Evolutionary conservation across 2,797 vertebrate species (phyloP).

Genomic region (Melanogrammus aeglefinus): DNA sequence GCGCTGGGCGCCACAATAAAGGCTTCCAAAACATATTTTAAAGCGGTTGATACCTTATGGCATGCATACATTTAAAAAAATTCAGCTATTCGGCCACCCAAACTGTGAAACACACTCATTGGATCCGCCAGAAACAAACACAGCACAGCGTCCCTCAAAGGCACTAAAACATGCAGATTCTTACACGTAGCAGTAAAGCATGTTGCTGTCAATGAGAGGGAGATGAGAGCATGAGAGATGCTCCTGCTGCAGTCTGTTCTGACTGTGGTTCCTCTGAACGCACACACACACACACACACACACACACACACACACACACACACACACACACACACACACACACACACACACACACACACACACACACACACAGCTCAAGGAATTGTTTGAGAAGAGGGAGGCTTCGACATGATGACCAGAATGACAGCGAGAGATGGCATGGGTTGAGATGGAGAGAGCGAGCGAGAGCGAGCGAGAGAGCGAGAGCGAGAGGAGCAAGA

Average conservation of each 20-base stretch:
- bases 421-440: constrained; percentile 36
- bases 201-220: constrained; percentile 15
- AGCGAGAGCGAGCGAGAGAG: constrained; percentile 30
- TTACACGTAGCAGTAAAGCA: constrained; percentile 21
- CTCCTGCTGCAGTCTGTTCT: no score
- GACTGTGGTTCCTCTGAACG: no score
- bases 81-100: constrained; percentile 39
- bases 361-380: constrained; percentile 29
- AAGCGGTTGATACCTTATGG: constrained; percentile 31
- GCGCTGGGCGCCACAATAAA: constrained; percentile 13
- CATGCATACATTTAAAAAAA: constrained; percentile 17
- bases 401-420: constrained; percentile 13
- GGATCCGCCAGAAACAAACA: constrained; percentile 35
- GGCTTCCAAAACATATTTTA: constrained; percentile 36
- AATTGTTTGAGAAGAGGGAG: background rate
- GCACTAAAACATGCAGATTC: constrained; percentile 14
- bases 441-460: constrained; percentile 19
- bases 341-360: constrained; percentile 28
- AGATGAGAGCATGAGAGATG: background rate
- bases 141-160: constrained; percentile 14
- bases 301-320: constrained; percentile 20
- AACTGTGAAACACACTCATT: constrained; percentile 34
- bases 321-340: constrained; percentile 21
- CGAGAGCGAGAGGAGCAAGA: constrained; percentile 11
- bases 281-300: no score